A percentile compares a stretch with the other conserved stretches of the same genome.
Conservation (phyloP, 2,888 invertebrate genomes). For the Bugula neritina region DNA sequence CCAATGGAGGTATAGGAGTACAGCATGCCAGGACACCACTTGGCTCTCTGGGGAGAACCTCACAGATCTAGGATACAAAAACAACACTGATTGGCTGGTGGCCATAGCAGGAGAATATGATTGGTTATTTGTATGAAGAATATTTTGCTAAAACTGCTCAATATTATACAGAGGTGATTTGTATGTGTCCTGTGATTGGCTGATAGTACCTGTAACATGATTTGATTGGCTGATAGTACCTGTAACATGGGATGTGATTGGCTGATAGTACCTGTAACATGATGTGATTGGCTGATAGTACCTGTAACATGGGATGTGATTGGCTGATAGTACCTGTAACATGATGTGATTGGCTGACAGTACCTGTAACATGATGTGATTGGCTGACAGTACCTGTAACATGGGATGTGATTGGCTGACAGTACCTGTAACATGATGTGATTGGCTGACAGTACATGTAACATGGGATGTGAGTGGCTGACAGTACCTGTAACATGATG, state of each 20-base stretch:
- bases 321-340: not conserved
- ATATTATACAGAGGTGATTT: no score
- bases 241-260: not conserved
- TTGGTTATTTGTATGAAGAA: no score
- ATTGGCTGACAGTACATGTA: not conserved
- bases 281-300: not conserved
- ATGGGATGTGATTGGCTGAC: not conserved
- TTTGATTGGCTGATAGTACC: not conserved
- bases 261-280: not conserved
- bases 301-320: not conserved
- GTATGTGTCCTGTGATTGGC: not conserved
- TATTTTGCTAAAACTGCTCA: no score
- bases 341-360: not conserved
- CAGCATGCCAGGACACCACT: slow-evolving; percentile 89
- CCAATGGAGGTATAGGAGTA: slow-evolving; percentile 79
- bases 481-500: slow-evolving; percentile 84
- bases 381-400: not conserved
- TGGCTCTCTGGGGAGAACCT: slow-evolving; percentile 62
- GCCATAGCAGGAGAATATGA: no score
- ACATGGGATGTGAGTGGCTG: no score
- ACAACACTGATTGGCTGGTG: no score
- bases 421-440: not conserved
- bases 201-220: not conserved
- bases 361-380: slow-evolving; percentile 1
- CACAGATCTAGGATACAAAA: slow-evolving; percentile 6